Evolutionary conservation across 2,888 invertebrate genomes (phyloP).

Genomic region (Drosophila pseudotakahashii): DNA sequence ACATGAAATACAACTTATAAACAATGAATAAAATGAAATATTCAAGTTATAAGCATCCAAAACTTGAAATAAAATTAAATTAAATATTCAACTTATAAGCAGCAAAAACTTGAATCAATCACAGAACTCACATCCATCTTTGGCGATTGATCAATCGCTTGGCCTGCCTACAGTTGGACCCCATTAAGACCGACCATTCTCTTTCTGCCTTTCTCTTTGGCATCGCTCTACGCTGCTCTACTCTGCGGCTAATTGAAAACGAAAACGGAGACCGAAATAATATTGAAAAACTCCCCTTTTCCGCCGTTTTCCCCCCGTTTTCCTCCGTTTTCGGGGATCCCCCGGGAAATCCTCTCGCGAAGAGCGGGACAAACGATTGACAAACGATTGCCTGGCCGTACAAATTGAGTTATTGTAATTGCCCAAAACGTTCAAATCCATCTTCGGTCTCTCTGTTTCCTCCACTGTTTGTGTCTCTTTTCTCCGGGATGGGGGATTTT

Average conservation of each 20-base stretch:
- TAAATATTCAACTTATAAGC: too few species aligned
- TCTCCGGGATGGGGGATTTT: conserved; percentile 19
- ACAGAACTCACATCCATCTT: background rate
- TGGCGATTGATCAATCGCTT: conserved; percentile 29
- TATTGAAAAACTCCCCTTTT: conserved; percentile 6
- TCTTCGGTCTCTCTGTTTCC: conserved; percentile 47
- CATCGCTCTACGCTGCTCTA: too few species aligned
- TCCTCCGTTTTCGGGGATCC: background rate
- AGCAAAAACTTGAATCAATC: background rate
- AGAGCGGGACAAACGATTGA: conserved; percentile 52
- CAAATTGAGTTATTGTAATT: conserved; percentile 79
- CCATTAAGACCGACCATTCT: conserved; percentile 58
- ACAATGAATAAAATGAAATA: background rate
- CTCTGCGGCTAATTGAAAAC: conserved; percentile 68
- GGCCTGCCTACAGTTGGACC: conserved; percentile 28
- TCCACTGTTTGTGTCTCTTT: background rate
- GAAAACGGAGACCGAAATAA: conserved; percentile 33
- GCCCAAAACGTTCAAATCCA: conserved; percentile 78
- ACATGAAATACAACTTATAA: too few species aligned
- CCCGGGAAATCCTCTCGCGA: conserved; percentile 9
- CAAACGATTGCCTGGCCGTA: conserved; percentile 75
- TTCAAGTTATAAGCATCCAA: too few species aligned
- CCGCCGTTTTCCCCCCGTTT: too few species aligned
- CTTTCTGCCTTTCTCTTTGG: conserved; percentile 76
- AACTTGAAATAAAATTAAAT: background rate